phyloP scores from a whole-genome alignment of 2,113 vertebrate genomes.

The Hippocampus barbouri region DNA sequence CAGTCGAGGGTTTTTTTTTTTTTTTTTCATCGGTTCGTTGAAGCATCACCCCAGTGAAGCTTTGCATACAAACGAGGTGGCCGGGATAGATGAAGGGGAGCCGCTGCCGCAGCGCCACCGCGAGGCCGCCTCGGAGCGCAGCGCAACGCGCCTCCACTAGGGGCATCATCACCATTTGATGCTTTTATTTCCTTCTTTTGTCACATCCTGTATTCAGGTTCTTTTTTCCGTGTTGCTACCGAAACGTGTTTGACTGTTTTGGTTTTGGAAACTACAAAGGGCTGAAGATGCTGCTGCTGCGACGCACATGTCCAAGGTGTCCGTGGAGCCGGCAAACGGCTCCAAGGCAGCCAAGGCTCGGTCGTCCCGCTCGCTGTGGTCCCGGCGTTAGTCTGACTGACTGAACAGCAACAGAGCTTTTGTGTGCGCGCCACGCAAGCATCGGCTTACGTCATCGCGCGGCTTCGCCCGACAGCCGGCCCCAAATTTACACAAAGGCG shows the following conservation, averaged over 20 bases:
- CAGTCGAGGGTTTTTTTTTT: conserved; percentile 27
- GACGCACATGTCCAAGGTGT: too few species aligned
- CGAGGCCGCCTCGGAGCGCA: not conserved
- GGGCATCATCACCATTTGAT: not conserved
- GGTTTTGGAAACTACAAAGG: too few species aligned
- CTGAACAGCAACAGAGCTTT: conserved; percentile 3
- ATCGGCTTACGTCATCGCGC: not conserved
- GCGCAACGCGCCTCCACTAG: not conserved
- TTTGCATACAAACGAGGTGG: conserved; percentile 52
- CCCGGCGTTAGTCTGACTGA: conserved; percentile 1
- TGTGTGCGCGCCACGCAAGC: not conserved
- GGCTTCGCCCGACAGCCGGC: not conserved
- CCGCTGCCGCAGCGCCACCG: not conserved
- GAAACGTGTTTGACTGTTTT: too few species aligned
- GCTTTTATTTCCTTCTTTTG: too few species aligned
- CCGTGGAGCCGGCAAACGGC: too few species aligned
- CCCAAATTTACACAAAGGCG: not conserved
- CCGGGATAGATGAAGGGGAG: conserved; percentile 36
- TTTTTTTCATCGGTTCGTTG: conserved; percentile 26
- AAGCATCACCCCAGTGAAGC: conserved; percentile 29
- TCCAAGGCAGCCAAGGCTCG: too few species aligned
- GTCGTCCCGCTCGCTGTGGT: not conserved
- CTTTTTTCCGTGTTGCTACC: too few species aligned
- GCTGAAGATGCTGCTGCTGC: too few species aligned
- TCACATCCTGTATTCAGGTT: too few species aligned